These are phyloP conservation scores for Poeciliopsis turneri DNA, from an alignment of 2,797 vertebrate species.

Conservation along the genomic window DNA sequence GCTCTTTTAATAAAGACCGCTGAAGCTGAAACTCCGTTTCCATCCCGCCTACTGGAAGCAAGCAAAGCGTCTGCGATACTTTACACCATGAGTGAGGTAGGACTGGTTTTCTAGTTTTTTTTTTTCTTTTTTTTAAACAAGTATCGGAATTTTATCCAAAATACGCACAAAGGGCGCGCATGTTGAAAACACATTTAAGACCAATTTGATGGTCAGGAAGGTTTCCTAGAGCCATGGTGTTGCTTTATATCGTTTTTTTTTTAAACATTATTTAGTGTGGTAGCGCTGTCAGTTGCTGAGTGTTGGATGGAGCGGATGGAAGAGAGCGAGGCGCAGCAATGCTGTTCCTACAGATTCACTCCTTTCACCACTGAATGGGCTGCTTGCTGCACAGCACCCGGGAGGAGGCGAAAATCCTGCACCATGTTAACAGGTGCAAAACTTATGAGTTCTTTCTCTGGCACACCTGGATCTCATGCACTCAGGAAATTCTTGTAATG, in stretches of 20 bases:
- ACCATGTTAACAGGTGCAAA: background rate
- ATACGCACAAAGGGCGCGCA: slow-evolving; percentile 47
- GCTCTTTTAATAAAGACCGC: slow-evolving; percentile 62
- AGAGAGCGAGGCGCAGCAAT: slow-evolving; percentile 42
- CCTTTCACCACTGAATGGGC: background rate
- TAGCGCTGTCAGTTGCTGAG: slow-evolving; percentile 17
- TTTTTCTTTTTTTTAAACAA: background rate
- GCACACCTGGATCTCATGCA: background rate
- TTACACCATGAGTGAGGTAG: slow-evolving; percentile 84
- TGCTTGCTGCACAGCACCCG: background rate
- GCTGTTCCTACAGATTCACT: slow-evolving; percentile 14
- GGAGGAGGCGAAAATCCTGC: background rate
- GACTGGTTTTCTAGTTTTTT: slow-evolving; percentile 37
- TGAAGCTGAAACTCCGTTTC: slow-evolving; percentile 62
- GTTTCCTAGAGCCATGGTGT: slow-evolving; percentile 7
- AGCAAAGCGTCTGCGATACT: slow-evolving; percentile 45
- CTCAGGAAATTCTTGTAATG: background rate
- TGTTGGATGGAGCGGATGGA: slow-evolving; percentile 36
- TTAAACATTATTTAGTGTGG: slow-evolving; percentile 15
- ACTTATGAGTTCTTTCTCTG: background rate
- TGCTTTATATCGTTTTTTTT: slow-evolving; percentile 24
- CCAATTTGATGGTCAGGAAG: background rate
- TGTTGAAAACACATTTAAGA: background rate
- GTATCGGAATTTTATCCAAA: slow-evolving; percentile 5
- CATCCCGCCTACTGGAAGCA: slow-evolving; percentile 54